Base-by-base conservation (phyloP, 2,113 vertebrate genomes). In the Myxocyprinus asiaticus region DNA sequence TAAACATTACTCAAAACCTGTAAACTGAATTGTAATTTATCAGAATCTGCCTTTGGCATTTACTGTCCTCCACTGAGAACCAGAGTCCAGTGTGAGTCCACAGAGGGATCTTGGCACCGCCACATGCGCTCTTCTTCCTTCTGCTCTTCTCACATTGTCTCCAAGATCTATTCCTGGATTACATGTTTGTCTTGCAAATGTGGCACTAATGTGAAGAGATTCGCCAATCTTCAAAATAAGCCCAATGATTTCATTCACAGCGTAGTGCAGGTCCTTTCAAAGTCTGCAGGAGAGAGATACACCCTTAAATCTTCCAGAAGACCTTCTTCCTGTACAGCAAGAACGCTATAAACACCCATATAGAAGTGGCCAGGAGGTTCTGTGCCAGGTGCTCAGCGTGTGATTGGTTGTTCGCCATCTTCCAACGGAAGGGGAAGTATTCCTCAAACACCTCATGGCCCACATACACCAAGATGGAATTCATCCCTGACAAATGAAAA, bases 361-460 rank as follows among this genome's bases (percentile, higher is more conserved):
- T 80, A 0, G 94, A 93, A 2, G 96, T 97, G 2, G 96, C 97
- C 0, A 91, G 81, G 4, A 95, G 89, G 85, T 98, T 98, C 89
- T 99, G 98, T 76, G 84, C 84, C 43, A 99, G 93, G 72, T 98
- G 97, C 75, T 98, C 95, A 12, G 77, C 88, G 0, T 99, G 98
- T 0, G 96, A 97, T 78, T 96, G 96, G 88, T 71, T 92, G 82
- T 98, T 90, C 56, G 72, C 50, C 93, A 98, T 95, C 81, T 86
- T 93, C 97, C 97, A 99, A 70, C 93, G 94, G 84, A 99, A 98
- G 47, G 98, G 98, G 83, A 99, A 99, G 88, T 99, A 99, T 47
- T 93, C 88, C 74, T 93, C 88, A 81, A 99, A 95, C 50, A 99
- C 93, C 90, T 98, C 94, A 0, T 99, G 98, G 71, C 97, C 96